Conservation (phyloP, 2,113 vertebrate genomes). For the Brienomyrus longianalis region DNA sequence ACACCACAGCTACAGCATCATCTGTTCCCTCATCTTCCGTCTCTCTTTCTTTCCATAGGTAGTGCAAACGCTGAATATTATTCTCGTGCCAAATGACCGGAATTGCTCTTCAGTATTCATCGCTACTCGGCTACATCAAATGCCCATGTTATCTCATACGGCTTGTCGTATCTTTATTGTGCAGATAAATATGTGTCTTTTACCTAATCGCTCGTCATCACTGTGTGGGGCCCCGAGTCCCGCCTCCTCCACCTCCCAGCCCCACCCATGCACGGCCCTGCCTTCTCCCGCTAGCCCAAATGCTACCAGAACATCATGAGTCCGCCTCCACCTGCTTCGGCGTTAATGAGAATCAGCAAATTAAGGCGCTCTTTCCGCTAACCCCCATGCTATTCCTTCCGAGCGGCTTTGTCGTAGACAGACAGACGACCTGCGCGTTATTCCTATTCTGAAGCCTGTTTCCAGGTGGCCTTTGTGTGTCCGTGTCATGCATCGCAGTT, state of each 20-base stretch:
- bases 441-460: neutral
- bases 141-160: conserved; percentile 8
- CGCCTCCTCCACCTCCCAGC: neutral
- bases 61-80: conserved; percentile 12
- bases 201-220: neutral
- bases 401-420: neutral
- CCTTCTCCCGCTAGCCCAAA: neutral
- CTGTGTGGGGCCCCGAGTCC: neutral
- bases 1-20: neutral
- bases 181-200: conserved; percentile 13
- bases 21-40: neutral
- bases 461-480: neutral
- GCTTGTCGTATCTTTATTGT: conserved; percentile 15
- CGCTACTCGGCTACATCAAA: neutral
- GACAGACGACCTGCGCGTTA: neutral
- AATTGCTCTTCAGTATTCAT: conserved; percentile 4
- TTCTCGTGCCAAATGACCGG: conserved; percentile 15
- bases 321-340: neutral
- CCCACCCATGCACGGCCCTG: neutral
- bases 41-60: neutral
- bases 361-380: neutral
- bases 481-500: neutral
- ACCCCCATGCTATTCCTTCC: neutral
- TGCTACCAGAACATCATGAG: neutral
- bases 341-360: neutral